phyloP scores from a whole-genome alignment of 2,797 vertebrate genomes.

The Gallinago solitaria region DNA sequence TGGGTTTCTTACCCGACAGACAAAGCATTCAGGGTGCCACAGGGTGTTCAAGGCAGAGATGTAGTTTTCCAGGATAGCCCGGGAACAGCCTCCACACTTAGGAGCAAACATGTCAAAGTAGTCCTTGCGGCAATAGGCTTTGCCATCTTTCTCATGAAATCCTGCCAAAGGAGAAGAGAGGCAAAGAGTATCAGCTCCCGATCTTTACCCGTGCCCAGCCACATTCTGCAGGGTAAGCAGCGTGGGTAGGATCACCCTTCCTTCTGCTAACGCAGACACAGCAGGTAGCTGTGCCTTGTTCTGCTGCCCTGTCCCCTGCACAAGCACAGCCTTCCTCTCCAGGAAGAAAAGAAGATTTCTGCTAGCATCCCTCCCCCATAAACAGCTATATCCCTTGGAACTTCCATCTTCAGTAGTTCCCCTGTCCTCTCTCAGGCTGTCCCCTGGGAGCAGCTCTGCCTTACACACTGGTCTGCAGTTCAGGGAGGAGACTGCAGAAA shows the following conservation, averaged over 20 bases:
- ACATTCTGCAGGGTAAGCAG: neutral
- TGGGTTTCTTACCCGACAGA: slow-evolving; percentile 89
- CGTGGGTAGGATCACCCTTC: neutral
- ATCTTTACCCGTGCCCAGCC: neutral
- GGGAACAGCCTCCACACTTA: slow-evolving; percentile 94
- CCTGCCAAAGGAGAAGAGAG: slow-evolving; percentile 74
- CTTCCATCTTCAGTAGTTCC: neutral
- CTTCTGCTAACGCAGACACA: neutral
- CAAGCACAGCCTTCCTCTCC: neutral
- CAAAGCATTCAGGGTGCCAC: slow-evolving; percentile 98
- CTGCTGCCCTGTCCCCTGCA: neutral
- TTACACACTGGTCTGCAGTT: neutral
- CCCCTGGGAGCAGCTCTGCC: neutral
- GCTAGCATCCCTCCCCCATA: neutral
- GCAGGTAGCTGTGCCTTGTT: neutral
- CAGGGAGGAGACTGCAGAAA: neutral
- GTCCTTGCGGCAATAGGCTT: slow-evolving; percentile 97
- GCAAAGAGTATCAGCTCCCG: slow-evolving; percentile 6
- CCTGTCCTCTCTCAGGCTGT: neutral
- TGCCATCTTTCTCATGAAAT: slow-evolving; percentile 98
- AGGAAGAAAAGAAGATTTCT: neutral
- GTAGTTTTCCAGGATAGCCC: slow-evolving; percentile 98
- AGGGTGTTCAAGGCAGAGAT: slow-evolving; percentile 97
- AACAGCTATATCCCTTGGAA: neutral
- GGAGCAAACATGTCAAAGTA: slow-evolving; percentile 99